A percentile compares a stretch with the other conserved stretches of the same genome.
Evolutionary conservation across 2,113 vertebrate species (phyloP).

Genomic region (Dolichallabes microphthalmus): DNA sequence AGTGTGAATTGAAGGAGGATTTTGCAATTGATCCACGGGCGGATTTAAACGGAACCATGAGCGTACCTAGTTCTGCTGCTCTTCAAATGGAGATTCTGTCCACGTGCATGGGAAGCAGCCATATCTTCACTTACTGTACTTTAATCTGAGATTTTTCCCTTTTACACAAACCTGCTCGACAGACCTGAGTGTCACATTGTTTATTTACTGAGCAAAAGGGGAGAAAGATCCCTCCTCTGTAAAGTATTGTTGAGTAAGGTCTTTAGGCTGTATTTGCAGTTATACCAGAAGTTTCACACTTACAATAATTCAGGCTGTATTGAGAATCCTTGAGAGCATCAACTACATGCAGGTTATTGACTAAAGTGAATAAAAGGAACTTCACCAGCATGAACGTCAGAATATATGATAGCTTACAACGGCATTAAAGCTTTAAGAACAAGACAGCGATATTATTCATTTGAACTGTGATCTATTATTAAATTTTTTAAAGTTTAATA

Average conservation of each 20-base stretch:
- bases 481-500: neutral
- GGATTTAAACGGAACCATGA: neutral
- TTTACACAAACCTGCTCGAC: neutral
- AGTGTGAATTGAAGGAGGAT: neutral
- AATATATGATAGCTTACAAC: neutral
- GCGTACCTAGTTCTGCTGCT: conserved; percentile 18
- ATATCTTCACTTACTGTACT: neutral
- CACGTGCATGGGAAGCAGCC: neutral
- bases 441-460: neutral
- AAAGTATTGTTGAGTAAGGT: neutral
- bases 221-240: neutral
- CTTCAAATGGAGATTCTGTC: neutral
- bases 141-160: neutral
- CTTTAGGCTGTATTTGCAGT: neutral
- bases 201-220: neutral
- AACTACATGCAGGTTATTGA: neutral
- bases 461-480: neutral
- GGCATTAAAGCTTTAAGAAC: neutral
- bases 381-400: neutral
- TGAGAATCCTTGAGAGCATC: neutral
- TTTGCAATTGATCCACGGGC: neutral
- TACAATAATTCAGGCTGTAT: neutral
- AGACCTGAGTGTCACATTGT: neutral
- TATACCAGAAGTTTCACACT: neutral
- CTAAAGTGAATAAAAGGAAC: neutral